Evolutionary conservation across 2,888 invertebrate genomes (phyloP), one percentile per base, ranked within the genome.

Genomic region (Aleiodes testaceus): DNA sequence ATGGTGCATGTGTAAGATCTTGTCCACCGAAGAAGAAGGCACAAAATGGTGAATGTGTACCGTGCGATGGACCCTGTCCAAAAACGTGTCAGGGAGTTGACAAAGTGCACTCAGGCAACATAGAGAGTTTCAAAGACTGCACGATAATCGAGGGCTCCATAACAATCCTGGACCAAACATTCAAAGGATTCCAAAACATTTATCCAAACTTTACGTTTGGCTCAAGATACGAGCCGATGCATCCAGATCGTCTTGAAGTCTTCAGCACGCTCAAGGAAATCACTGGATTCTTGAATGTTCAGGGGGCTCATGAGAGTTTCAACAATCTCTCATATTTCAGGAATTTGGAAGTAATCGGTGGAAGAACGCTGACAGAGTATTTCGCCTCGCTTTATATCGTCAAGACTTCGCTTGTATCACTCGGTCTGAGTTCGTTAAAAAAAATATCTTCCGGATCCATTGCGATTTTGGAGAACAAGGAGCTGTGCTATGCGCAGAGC

Each of bases 91-190:
- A 90, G 0, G 94, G 95, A 0, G 93, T 92, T 9, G 90, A 90
- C 20, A 90, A 92, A 0, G 91, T 98, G n/a, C 94, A 97, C 85
- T 93, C 96, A 0, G 94, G 94, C 7, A 98, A 98, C 84, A 95
- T 98, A 68, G 94, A 96, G 69, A 91, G 90, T 59, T 97, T 97
- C 86, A 92, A 92, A 85, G 97, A 95, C 77, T 98, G 98, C 87
- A 98, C 98, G 0, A 94, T 97, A 11, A 95, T 98, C 74, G 97
- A 98, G 84, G 98, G 98, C 0, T 96, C 95, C 18, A 91, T 98
- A 50, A 93, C 94, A 74, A 96, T 98, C 75, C 88, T 98, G 67
- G 95, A 97, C 83, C 94, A 94, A 84, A 94, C 95, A 0, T 97
- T 98, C 85, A 92, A 92, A 66, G 97, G 97, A 9, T 98, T 92